phyloP scores from a whole-genome alignment of 2,797 vertebrate genomes.

The Pseudotriccus pelzelni region DNA sequence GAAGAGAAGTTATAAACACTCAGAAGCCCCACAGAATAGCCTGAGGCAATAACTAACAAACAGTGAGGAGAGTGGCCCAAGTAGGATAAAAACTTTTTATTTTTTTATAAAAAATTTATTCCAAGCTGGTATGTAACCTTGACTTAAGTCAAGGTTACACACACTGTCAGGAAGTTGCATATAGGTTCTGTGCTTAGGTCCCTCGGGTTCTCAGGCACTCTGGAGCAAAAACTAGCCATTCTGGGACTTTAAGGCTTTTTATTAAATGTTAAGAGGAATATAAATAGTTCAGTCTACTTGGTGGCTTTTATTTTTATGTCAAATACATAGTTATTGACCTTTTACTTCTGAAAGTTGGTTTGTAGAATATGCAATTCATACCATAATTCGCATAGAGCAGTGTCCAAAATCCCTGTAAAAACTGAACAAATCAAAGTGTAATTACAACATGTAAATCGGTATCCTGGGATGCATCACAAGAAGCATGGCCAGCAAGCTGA shows the following conservation, averaged over 20 bases:
- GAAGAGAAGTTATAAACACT: constrained; percentile 6
- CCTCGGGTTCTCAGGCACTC: background rate
- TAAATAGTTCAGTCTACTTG: background rate
- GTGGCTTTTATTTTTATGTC: background rate
- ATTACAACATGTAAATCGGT: background rate
- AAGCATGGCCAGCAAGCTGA: accelerated
- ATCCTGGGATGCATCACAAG: background rate
- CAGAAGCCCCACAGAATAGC: background rate
- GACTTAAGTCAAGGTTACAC: background rate
- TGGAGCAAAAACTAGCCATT: background rate
- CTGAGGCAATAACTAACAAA: constrained; percentile 8
- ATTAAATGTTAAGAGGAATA: background rate
- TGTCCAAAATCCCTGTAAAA: background rate
- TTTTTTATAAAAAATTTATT: constrained; percentile 1
- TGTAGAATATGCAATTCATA: background rate
- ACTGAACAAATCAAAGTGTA: background rate
- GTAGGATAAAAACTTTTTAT: background rate
- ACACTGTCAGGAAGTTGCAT: background rate
- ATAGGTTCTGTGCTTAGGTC: background rate
- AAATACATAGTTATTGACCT: background rate
- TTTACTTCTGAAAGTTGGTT: background rate
- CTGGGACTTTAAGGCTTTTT: background rate
- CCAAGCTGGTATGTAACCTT: background rate
- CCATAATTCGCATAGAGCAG: background rate
- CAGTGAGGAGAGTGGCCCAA: background rate